Evolutionary conservation across 2,888 invertebrate genomes (phyloP).

Genomic region (Pherbina coryleti): DNA sequence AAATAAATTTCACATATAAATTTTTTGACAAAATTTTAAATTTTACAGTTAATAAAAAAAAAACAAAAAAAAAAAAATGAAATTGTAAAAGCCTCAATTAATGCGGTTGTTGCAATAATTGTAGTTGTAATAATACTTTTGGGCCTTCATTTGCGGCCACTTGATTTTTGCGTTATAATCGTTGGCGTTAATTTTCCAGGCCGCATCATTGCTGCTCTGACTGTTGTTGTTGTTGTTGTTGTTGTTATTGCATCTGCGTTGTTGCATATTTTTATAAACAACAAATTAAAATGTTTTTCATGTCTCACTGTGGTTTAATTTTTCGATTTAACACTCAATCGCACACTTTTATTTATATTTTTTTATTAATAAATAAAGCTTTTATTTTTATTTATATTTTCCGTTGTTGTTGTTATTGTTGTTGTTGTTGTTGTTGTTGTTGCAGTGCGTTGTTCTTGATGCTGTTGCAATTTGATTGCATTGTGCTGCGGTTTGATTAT

Average conservation of each 20-base stretch:
- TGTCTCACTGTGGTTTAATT: slow-evolving; percentile 61
- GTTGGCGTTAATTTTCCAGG: not conserved
- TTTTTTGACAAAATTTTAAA: no score
- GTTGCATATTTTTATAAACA: no score
- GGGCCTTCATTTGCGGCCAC: slow-evolving; percentile 16
- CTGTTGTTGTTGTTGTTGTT: not conserved
- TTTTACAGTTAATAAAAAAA: no score
- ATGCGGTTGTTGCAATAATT: not conserved
- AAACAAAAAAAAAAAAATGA: no score
- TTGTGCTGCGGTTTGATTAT: slow-evolving; percentile 65
- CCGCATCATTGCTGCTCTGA: not conserved
- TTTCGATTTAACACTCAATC: slow-evolving; percentile 52
- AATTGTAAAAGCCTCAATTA: not conserved
- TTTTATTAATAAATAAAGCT: slow-evolving; percentile 20
- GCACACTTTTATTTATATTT: slow-evolving; percentile 41
- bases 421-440: slow-evolving; percentile 20
- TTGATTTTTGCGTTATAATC: slow-evolving; percentile 1
- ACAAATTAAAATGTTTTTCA: no score
- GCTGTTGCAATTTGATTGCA: slow-evolving; percentile 21
- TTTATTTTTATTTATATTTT: slow-evolving; percentile 32
- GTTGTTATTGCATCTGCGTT: not conserved
- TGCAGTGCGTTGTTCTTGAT: slow-evolving; percentile 21
- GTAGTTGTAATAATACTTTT: slow-evolving; percentile 18
- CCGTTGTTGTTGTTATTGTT: not conserved
- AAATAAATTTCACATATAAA: no score